These are phyloP conservation scores for Brienomyrus brachyistius DNA, from an alignment of 2,113 vertebrate species.

Conservation along the genomic window DNA sequence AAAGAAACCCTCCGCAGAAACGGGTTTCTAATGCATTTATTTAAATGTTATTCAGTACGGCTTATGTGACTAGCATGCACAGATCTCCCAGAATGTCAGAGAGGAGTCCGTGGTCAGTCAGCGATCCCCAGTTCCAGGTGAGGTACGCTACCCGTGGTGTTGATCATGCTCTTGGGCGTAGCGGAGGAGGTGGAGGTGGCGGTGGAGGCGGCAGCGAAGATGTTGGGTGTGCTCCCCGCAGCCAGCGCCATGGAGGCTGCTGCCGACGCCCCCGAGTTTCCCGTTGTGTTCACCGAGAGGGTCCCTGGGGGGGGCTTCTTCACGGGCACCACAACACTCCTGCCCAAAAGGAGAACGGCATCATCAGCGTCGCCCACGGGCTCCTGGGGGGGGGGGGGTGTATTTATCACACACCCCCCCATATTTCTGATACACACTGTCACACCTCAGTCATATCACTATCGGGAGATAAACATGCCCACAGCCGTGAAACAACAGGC, in stretches of 20 bases:
- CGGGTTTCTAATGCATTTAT: background rate
- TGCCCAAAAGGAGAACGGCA: constrained; percentile 36
- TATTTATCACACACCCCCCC: too few relatives aligned
- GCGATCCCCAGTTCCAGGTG: background rate
- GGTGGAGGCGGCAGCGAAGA: constrained; percentile 75
- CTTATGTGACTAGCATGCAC: constrained; percentile 6
- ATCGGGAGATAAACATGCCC: background rate
- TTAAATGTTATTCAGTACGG: constrained; percentile 18
- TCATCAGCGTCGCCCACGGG: background rate
- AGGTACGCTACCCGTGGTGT: constrained; percentile 67
- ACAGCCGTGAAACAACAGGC: background rate
- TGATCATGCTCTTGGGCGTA: constrained; percentile 99
- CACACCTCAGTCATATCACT: background rate
- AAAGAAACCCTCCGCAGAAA: background rate
- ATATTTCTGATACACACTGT: background rate
- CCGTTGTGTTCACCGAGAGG: constrained; percentile 88
- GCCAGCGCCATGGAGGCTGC: constrained; percentile 68
- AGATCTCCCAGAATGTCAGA: background rate
- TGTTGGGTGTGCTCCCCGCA: constrained; percentile 85
- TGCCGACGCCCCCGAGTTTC: constrained; percentile 46
- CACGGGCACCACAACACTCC: constrained; percentile 93
- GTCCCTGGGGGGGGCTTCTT: constrained; percentile 92
- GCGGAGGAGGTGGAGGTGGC: constrained; percentile 55
- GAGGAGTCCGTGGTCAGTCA: background rate
- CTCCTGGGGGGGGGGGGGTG: background rate